Evolutionary conservation across 1,140 invertebrate species (phyloP), one percentile per base, ranked within the genome.

Genomic region (Macrosteles quadrilineatus): DNA sequence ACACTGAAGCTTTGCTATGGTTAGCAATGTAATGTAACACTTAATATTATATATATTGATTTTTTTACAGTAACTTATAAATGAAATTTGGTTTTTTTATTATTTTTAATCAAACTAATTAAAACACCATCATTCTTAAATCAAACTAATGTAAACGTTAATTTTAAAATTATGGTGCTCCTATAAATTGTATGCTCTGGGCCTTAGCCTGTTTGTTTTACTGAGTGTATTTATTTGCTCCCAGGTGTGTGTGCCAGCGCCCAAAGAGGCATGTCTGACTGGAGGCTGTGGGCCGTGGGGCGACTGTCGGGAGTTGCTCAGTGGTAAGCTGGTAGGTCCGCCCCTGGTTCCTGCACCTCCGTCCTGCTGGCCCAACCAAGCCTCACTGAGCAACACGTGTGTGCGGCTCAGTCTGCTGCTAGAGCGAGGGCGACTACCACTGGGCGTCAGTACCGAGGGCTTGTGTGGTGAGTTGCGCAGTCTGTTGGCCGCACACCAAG

Each of bases 281-380:
- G 86, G 89, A 2, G 87, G 89, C 0, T 96, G 94, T 80, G 82
- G 85, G 12, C 86, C 91, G 0, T 90, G 90, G 80, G 94, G 93
- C 2, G 91, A 94, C 78, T 97, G 94, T 76, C 83, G 91, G 25
- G 86, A 88, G 4, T 80, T 93, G 67, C 85, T 91, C 70, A 89
- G 84, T 36, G 88, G 89, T 1, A 85, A 88, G 21, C 83, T 92
- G 71, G 90, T 94, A 1, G 88, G 89, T 17, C 90, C 90, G 0
- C 91, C 91, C 0, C 86, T 86, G 0, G 77, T 92, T 9, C 90
- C 91, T 1, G 89, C 90, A 2, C 88, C 91, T 0, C 81, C 86
- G 12, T 85, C 87, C 17, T 96, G 94, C 77, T 90, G 90, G 88
- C 93, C 93, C 0, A 94, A 93, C 76, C 85, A 86, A 73, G 89